phyloP scores from a whole-genome alignment of 2,888 invertebrate genomes.

The Mantis religiosa region DNA sequence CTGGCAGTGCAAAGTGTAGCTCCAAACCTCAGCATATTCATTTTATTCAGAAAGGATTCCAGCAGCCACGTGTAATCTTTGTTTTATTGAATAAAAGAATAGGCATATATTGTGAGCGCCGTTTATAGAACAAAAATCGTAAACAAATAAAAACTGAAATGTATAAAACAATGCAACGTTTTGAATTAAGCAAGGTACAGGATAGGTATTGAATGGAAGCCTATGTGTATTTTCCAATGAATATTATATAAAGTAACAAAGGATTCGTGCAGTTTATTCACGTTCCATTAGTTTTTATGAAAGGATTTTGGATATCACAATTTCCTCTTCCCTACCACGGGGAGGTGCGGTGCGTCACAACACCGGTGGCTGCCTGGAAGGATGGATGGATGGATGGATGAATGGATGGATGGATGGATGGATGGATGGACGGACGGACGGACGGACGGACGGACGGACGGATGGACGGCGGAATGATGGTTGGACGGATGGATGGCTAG shows the following conservation, averaged over 20 bases:
- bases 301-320: neutral
- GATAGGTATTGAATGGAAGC: neutral
- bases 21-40: too few species aligned
- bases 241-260: neutral
- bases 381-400: neutral
- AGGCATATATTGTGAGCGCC: neutral
- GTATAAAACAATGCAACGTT: neutral
- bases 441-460: neutral
- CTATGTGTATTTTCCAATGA: neutral
- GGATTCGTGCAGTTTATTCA: neutral
- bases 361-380: neutral
- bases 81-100: neutral
- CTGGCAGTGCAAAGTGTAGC: neutral
- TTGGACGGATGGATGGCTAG: neutral
- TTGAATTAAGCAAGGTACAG: neutral
- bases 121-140: neutral
- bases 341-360: neutral
- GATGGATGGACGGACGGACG: neutral
- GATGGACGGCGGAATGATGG: neutral
- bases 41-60: neutral
- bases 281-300: neutral
- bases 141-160: neutral
- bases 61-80: neutral
- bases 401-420: too few species aligned
- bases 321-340: neutral